These are phyloP conservation scores for Ammodytes dubius DNA, from an alignment of 2,113 vertebrate species.

Conservation along the genomic window DNA sequence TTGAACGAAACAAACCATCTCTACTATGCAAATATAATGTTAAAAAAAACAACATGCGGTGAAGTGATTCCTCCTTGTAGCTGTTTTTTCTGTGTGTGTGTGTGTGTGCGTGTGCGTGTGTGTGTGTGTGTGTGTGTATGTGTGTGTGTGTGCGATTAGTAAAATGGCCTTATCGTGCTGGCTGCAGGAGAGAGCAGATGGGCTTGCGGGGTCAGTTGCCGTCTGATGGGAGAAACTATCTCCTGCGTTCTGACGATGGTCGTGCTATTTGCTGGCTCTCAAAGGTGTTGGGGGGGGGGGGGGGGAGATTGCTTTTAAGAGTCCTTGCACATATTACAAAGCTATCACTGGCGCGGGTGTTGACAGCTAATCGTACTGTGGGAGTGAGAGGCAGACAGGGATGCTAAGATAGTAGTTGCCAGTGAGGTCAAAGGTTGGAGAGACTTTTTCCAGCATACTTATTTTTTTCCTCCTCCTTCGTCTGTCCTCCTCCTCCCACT, in stretches of 20 bases:
- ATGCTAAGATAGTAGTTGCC: constrained; percentile 50
- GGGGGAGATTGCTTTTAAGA: constrained; percentile 62
- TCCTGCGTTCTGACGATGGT: constrained; percentile 19
- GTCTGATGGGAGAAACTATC: constrained; percentile 42
- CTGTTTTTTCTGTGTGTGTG: neutral
- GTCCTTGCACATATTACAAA: constrained; percentile 58
- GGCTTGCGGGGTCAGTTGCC: neutral
- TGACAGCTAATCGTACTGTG: constrained; percentile 63
- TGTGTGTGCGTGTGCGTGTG: neutral
- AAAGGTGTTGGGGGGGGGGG: constrained; percentile 11
- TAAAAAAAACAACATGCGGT: constrained; percentile 1
- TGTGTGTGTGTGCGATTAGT: constrained; percentile 14
- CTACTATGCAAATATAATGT: neutral
- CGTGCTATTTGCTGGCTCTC: constrained; percentile 53
- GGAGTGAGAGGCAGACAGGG: constrained; percentile 55
- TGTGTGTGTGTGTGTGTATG: neutral
- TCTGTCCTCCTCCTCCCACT: neutral
- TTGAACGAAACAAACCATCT: neutral
- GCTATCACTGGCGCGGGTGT: constrained; percentile 48
- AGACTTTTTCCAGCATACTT: constrained; percentile 39
- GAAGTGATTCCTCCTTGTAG: neutral
- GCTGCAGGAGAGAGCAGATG: constrained; percentile 40
- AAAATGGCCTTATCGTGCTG: constrained; percentile 26
- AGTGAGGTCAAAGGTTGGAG: constrained; percentile 48
- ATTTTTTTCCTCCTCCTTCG: neutral